Conservation (phyloP, 2,888 invertebrate genomes). For the Trichogramma dendrolimi region DNA sequence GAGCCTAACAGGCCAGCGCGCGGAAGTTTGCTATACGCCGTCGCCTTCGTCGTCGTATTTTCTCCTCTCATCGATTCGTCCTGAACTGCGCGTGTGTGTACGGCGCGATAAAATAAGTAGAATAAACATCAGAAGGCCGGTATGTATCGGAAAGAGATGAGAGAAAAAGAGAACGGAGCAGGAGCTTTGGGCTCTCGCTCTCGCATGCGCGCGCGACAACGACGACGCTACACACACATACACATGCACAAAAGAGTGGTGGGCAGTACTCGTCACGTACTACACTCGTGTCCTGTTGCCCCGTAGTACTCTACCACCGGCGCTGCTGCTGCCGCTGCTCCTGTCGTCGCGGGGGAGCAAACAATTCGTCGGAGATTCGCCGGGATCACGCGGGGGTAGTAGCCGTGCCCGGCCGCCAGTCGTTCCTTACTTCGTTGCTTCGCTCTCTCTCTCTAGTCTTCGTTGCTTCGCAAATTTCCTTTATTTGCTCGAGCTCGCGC, state of each 20-base stretch:
- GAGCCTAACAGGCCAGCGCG: no score
- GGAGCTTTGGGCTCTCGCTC: not conserved
- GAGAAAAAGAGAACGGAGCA: not conserved
- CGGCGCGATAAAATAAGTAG: constrained; percentile 47
- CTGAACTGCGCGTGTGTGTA: not conserved
- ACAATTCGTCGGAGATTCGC: constrained; percentile 21
- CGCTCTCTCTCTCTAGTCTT: constrained; percentile 13
- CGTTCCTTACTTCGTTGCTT: constrained; percentile 2
- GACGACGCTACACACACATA: constrained; percentile 41
- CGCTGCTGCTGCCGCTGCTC: no score
- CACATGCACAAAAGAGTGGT: not conserved
- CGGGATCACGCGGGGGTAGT: not conserved
- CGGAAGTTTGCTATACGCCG: no score
- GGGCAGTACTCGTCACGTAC: no score
- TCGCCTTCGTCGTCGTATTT: no score
- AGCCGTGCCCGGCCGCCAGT: not conserved
- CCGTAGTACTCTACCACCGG: no score
- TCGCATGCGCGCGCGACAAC: constrained; percentile 26
- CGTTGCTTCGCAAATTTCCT: no score
- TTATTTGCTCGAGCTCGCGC: no score
- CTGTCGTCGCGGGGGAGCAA: constrained; percentile 9
- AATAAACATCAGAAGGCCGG: constrained; percentile 43
- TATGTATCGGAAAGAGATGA: no score
- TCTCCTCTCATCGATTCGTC: not conserved
- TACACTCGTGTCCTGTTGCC: no score